phyloP scores from a whole-genome alignment of 1,140 invertebrate genomes.

The Cataglyphis hispanica region DNA sequence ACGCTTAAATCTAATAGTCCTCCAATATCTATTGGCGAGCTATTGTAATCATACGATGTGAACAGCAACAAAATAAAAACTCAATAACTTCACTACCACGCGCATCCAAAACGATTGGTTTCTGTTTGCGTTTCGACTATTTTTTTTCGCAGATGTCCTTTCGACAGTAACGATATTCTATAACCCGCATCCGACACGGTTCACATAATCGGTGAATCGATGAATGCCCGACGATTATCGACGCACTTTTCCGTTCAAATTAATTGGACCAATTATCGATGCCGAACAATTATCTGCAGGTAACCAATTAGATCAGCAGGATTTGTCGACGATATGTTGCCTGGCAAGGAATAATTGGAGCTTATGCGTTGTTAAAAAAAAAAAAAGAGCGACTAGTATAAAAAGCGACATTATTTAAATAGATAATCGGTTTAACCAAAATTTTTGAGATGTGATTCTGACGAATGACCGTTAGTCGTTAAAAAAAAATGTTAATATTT shows the following conservation, averaged over 20 bases:
- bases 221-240: constrained; percentile 80
- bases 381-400: constrained; percentile 42
- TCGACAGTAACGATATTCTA: constrained; percentile 76
- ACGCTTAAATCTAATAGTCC: constrained; percentile 62
- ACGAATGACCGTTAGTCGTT: constrained; percentile 5
- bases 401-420: constrained; percentile 48
- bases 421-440: constrained; percentile 57
- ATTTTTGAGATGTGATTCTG: constrained; percentile 35
- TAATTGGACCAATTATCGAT: constrained; percentile 86
- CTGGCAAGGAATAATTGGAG: constrained; percentile 77
- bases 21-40: constrained; percentile 56
- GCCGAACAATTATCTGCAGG: constrained; percentile 83
- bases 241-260: constrained; percentile 83
- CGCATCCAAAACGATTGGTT: constrained; percentile 58
- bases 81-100: constrained; percentile 64
- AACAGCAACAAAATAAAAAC: constrained; percentile 63
- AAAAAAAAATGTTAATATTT: constrained; percentile 24
- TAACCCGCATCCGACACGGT: constrained; percentile 75
- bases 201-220: constrained; percentile 76
- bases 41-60: constrained; percentile 61
- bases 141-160: constrained; percentile 67
- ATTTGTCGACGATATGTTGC: constrained; percentile 77
- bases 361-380: constrained; percentile 61
- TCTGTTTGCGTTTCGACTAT: constrained; percentile 46
- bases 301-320: constrained; percentile 84